These are phyloP conservation scores for Tor tambroides DNA, from an alignment of 2,113 vertebrate species.

Conservation along the genomic window DNA sequence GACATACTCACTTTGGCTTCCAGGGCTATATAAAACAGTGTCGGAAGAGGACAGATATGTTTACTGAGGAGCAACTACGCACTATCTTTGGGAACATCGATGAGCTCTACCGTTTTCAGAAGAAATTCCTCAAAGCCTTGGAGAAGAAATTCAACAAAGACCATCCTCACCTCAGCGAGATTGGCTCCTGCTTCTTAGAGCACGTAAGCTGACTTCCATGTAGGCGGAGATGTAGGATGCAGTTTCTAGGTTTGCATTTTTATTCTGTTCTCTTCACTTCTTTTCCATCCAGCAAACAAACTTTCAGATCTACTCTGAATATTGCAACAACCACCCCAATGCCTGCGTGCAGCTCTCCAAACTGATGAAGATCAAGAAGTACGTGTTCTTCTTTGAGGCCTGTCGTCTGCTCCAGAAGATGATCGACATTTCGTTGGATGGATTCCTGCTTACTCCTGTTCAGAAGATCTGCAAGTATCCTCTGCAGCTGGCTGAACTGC, in stretches of 20 bases:
- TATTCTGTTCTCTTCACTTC: neutral
- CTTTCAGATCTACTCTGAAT: conserved; percentile 98
- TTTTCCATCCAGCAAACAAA: conserved; percentile 85
- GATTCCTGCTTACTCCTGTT: conserved; percentile 93
- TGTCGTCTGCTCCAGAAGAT: conserved; percentile 94
- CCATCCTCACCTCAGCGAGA: conserved; percentile 89
- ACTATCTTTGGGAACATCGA: conserved; percentile 95
- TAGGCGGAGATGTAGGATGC: neutral
- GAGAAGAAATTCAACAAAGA: conserved; percentile 93
- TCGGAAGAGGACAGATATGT: conserved; percentile 92
- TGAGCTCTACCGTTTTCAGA: conserved; percentile 94
- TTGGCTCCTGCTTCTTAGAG: conserved; percentile 95
- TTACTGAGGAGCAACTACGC: conserved; percentile 89
- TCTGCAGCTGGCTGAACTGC: conserved; percentile 90
- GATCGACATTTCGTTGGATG: conserved; percentile 94
- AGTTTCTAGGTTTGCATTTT: neutral
- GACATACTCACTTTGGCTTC: neutral
- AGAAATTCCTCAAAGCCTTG: conserved; percentile 88
- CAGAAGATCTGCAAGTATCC: conserved; percentile 99
- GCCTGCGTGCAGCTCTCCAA: conserved; percentile 90
- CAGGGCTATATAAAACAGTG: conserved; percentile 97
- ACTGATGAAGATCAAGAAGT: conserved; percentile 92
- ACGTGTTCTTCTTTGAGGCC: conserved; percentile 95
- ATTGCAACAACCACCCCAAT: conserved; percentile 97
- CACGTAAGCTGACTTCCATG: conserved; percentile 78